These are phyloP conservation scores for Girardia tigrina DNA, from an alignment of 2,888 invertebrate genomes.

Conservation along the genomic window DNA sequence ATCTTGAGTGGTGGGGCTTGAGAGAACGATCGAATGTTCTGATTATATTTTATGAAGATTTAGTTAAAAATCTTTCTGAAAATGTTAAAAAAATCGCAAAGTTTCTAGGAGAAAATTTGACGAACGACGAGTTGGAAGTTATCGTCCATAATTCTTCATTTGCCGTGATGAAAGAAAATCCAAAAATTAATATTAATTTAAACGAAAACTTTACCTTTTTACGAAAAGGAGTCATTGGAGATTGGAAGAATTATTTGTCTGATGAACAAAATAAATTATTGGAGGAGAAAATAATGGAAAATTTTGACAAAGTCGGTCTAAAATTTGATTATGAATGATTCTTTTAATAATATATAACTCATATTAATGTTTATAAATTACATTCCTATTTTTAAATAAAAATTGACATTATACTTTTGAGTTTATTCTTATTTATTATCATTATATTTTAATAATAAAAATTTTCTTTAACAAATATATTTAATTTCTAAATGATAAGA, in stretches of 20 bases:
- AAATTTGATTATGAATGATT: neutral
- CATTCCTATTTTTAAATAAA: no score
- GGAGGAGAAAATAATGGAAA: neutral
- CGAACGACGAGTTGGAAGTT: neutral
- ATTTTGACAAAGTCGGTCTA: neutral
- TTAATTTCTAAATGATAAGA: no score
- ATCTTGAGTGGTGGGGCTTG: conserved; percentile 13
- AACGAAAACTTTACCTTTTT: neutral
- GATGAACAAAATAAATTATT: conserved; percentile 25
- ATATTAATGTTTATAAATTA: no score
- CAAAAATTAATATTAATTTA: neutral
- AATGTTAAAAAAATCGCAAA: neutral
- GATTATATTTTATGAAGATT: conserved; percentile 25
- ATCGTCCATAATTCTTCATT: conserved; percentile 26
- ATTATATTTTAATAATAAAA: no score
- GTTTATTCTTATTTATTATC: no score
- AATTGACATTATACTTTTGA: no score
- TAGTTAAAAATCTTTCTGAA: neutral
- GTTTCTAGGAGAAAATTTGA: neutral
- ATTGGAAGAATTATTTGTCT: conserved; percentile 15
- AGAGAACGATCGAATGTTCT: neutral
- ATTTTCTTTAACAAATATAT: no score
- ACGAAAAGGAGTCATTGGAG: conserved; percentile 27
- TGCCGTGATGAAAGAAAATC: neutral
- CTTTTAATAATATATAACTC: no score